Percentiles rank a stretch among this genome's conserved stretches.
These are phyloP conservation scores for rabbit (Oryctolagus cuniculus) DNA, from an alignment of 2,113 vertebrate species.

Conservation along the genomic window mOryCun1.1 NC_091438.1:41673501-41674000, in stretches of 20 bases:
- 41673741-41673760: slow-evolving; percentile 59
- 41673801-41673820: slow-evolving; percentile 35
- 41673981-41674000: slow-evolving; percentile 31
- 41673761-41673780: slow-evolving; percentile 60
- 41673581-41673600: not conserved
- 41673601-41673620: not conserved
- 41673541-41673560: not conserved
- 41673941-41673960: not conserved
- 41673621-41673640: not conserved
- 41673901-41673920: not conserved
- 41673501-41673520: not conserved
- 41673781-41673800: not conserved
- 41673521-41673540: not conserved
- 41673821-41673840: slow-evolving; percentile 31
- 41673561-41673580: not conserved
- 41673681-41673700: not conserved
- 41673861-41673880: slow-evolving; percentile 1
- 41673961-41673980: slow-evolving; percentile 27
- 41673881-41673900: not conserved
- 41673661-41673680: slow-evolving; percentile 8
- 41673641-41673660: not conserved
- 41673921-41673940: not conserved
- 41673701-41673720: not conserved
- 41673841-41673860: slow-evolving; percentile 42
- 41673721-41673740: not conserved